Evolutionary conservation across 2,113 vertebrate genomes (phyloP), one percentile per base, ranked within the genome.

Genomic region (Passerina amoena): DNA sequence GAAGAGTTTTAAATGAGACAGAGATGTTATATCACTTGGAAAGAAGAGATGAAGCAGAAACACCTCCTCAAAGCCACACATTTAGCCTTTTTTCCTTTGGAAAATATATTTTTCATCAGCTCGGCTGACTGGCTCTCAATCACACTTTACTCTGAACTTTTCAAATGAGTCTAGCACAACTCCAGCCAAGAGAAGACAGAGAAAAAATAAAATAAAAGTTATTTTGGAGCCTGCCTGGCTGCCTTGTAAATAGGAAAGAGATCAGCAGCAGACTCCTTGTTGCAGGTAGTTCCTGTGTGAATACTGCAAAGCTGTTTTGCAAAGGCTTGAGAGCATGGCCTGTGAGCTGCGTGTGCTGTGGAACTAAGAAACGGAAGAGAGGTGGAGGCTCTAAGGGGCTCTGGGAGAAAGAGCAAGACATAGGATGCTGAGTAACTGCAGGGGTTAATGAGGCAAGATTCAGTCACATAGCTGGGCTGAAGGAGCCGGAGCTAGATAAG

Each of bases 311-410:
- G 45, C 23, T 25, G 31, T 77, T 94, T 64, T 57, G 37, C 31
- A 27, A 2, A 80, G 42, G 69, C 57, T 31, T 45, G n/a, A 12
- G 16, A 71, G 37, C 31, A 56, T 2, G 0, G 22, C 53, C 61
- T 33, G 44, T 6, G n/a, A 90, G 37, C 28, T n/a, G 3, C 24
- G 28, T 0, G 2, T 10, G 31, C 48, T 61, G 8, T 0, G 1
- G 40, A 87, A 79, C 6, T 9, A 70, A 54, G 60, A 73, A 48
- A 60, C 24, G 14, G 70, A 53, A 11, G 14, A 45, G 45, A 61
- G 28, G 10, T 53, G 16, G 23, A 82, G 13, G 27, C 24, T 71
- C 11, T 25, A 54, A 71, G 1, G 10, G 40, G n/a, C 9, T 76
- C 40, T 51, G 14, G 28, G 45, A 82, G 38, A 81, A 77, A 54